Evolutionary conservation across 1,140 invertebrate genomes (phyloP).

Genomic region (Leptinotarsa undecemlineata): DNA sequence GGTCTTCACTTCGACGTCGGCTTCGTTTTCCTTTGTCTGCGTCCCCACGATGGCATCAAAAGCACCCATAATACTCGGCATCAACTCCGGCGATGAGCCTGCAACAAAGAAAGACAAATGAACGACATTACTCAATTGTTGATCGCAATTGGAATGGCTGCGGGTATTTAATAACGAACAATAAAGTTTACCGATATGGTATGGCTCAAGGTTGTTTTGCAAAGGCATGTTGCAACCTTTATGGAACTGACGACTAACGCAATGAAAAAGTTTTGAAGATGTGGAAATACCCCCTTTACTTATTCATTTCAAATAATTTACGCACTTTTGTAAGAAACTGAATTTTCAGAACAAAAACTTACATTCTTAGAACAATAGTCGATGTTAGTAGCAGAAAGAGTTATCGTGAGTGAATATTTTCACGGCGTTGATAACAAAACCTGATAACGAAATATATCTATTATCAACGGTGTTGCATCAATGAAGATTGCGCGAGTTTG

Average conservation of each 20-base stretch:
- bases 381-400: no score
- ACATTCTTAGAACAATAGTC: no score
- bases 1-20: conserved; percentile 28
- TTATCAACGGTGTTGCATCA: no score
- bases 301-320: no score
- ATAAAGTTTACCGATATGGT: conserved; percentile 23
- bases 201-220: conserved; percentile 16
- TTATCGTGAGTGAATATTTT: no score
- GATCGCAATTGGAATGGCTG: conserved; percentile 8
- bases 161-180: conserved; percentile 15
- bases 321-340: no score
- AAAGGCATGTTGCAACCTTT: conserved; percentile 10
- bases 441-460: no score
- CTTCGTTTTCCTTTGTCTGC: conserved; percentile 31
- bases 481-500: no score
- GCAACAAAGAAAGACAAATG: conserved; percentile 32
- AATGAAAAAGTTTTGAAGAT: no score
- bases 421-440: no score
- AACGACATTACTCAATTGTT: conserved; percentile 17
- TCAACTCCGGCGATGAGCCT: conserved; percentile 52
- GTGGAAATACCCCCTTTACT: no score
- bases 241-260: background rate
- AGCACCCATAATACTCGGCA: conserved; percentile 54
- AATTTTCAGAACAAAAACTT: no score
- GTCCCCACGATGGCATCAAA: conserved; percentile 50